These are phyloP conservation scores for Propithecus perrieri DNA, from an alignment of 2,797 vertebrate genomes.

Conservation along the genomic window DNA sequence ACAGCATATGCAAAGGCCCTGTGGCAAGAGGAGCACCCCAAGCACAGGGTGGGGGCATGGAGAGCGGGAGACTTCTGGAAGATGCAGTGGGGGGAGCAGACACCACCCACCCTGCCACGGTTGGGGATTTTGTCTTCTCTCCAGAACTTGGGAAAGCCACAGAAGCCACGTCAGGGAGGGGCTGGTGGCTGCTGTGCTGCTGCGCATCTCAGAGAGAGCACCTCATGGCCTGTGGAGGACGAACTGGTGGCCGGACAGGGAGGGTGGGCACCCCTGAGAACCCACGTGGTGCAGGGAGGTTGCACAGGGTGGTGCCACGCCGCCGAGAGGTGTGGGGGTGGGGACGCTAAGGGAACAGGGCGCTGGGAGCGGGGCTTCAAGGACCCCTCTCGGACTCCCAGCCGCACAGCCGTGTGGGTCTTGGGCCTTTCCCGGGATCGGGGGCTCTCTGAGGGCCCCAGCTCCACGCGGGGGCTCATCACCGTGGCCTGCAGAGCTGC, in stretches of 20 bases:
- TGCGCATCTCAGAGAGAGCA: background rate
- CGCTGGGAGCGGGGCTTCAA: too few species aligned
- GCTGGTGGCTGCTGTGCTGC: too few species aligned
- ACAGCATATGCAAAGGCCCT: background rate
- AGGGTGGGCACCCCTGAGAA: too few species aligned
- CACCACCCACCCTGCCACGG: too few species aligned
- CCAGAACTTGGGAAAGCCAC: background rate
- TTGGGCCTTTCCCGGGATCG: too few species aligned
- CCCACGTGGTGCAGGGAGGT: too few species aligned
- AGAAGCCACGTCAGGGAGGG: accelerated
- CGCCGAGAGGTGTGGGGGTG: background rate
- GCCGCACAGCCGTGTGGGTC: too few species aligned
- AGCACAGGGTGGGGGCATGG: accelerated
- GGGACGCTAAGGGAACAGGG: background rate
- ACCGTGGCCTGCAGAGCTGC: too few species aligned
- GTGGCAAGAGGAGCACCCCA: background rate
- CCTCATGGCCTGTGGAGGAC: background rate
- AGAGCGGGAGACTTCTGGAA: background rate
- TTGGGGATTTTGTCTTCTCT: background rate
- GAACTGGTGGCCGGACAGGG: too few species aligned
- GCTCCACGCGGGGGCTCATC: too few species aligned
- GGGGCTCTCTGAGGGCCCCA: too few species aligned
- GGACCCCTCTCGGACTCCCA: too few species aligned
- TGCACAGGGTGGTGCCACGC: background rate
- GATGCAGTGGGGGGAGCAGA: background rate